A percentile compares a stretch with the other conserved stretches of the same genome.
Conservation (phyloP, 2,797 vertebrate genomes). For the Buceros bicornis region DNA sequence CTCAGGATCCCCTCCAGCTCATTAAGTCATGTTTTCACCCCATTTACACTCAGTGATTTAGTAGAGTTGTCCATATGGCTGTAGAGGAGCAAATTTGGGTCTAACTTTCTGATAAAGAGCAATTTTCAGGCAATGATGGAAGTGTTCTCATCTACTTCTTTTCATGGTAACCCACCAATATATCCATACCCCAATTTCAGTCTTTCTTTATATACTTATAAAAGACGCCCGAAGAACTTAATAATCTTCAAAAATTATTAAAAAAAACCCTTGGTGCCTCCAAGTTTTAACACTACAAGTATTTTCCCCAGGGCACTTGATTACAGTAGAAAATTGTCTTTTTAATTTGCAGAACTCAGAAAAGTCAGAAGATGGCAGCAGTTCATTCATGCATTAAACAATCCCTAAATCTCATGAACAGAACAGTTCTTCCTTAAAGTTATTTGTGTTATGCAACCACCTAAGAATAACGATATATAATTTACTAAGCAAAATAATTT, state of each 20-base stretch:
- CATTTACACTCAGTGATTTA: neutral
- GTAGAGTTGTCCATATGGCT: neutral
- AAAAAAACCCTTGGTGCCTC: neutral
- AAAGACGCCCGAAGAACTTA: neutral
- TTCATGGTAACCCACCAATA: neutral
- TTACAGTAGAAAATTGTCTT: conserved; percentile 41
- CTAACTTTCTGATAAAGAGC: neutral
- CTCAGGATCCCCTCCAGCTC: neutral
- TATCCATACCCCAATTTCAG: neutral
- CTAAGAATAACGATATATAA: conserved; percentile 35
- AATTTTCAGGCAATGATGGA: neutral
- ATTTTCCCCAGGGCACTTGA: conserved; percentile 41
- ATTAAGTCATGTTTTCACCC: neutral
- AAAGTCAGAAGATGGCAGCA: conserved; percentile 79
- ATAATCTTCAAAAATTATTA: neutral
- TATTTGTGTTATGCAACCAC: conserved; percentile 43
- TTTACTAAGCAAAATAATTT: conserved; percentile 34
- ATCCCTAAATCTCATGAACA: conserved; percentile 38
- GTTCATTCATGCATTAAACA: conserved; percentile 72
- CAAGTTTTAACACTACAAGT: conserved; percentile 6
- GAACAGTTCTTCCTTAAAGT: conserved; percentile 55
- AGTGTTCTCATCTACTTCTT: neutral
- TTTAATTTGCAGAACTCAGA: conserved; percentile 76
- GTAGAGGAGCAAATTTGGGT: neutral
- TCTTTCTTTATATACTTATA: neutral